Conservation (phyloP, 2,888 invertebrate species). For the Pseudococcus longispinus region DNA sequence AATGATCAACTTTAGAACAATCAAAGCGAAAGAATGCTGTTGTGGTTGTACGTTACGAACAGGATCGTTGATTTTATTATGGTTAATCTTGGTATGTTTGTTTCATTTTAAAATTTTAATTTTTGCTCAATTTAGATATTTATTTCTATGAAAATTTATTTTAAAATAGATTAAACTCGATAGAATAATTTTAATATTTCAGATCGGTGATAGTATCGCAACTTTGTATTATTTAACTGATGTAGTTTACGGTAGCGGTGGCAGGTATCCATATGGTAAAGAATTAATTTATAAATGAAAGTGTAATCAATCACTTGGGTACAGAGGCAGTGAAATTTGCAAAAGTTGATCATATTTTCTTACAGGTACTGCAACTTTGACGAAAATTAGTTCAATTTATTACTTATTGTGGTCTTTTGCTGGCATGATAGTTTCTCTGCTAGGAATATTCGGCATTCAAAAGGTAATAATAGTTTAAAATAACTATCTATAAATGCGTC, state of each 20-base stretch:
- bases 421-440: background rate
- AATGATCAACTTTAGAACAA: background rate
- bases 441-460: background rate
- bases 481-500: background rate
- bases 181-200: background rate
- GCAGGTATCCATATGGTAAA: background rate
- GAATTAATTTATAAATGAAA: too few species aligned
- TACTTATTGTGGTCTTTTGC: background rate
- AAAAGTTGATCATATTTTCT: background rate
- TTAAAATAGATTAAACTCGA: too few species aligned
- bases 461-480: background rate
- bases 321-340: background rate
- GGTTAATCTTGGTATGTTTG: background rate
- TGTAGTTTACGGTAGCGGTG: background rate
- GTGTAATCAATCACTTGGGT: background rate
- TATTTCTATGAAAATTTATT: too few species aligned
- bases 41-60: background rate
- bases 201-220: background rate
- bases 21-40: background rate
- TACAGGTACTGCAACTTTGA: background rate
- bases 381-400: background rate
- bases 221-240: background rate
- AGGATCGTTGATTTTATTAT: background rate
- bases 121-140: background rate
- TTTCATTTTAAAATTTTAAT: background rate